Percentiles rank a stretch among this genome's conserved stretches.
phyloP scores from a whole-genome alignment of 2,113 vertebrate genomes.

The Plecturocebus donacophilus region DNA sequence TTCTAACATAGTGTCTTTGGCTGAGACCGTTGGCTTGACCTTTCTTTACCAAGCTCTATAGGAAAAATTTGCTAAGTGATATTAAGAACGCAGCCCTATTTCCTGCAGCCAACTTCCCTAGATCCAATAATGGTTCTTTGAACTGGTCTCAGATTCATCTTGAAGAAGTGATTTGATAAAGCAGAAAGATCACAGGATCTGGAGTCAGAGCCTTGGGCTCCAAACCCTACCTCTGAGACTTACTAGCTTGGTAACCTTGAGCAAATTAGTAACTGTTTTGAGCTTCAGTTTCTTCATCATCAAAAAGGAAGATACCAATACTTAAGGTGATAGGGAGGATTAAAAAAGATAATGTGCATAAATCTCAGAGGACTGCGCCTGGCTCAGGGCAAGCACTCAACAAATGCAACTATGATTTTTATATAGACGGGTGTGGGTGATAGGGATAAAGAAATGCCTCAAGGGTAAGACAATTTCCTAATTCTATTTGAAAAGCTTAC shows the following conservation, averaged over 20 bases:
- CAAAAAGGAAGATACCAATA: neutral
- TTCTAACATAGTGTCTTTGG: neutral
- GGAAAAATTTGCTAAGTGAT: neutral
- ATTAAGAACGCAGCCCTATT: neutral
- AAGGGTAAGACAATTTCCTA: neutral
- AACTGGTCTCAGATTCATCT: neutral
- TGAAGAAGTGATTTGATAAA: neutral
- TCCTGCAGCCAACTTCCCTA: neutral
- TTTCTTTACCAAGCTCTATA: neutral
- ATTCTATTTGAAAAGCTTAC: neutral
- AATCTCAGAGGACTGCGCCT: neutral
- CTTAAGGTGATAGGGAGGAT: neutral
- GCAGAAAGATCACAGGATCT: neutral
- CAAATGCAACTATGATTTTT: neutral
- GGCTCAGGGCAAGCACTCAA: neutral
- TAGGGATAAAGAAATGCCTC: neutral
- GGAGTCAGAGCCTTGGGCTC: neutral
- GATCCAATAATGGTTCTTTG: neutral
- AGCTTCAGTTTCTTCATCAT: constrained; percentile 21
- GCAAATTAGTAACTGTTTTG: neutral
- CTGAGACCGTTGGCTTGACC: neutral
- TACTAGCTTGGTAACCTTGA: neutral
- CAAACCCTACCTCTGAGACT: neutral
- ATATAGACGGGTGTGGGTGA: neutral
- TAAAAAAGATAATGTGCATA: neutral